Conservation (phyloP, 2,888 invertebrate species). For the Calliopum simillimum region DNA sequence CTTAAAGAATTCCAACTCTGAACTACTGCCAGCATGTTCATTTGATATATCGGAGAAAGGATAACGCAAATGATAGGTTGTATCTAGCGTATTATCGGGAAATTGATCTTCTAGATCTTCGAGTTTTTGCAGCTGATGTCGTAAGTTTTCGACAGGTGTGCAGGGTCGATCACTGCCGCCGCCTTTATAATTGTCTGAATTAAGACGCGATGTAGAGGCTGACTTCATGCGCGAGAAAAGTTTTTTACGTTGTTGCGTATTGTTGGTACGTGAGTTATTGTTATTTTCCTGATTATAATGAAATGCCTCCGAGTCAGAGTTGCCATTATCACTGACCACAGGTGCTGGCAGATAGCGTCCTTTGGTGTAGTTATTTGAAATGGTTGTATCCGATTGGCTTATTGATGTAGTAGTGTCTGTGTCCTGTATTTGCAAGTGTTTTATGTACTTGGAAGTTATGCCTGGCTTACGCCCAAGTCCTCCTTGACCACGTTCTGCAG, state of each 20-base stretch:
- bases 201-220: conserved; percentile 77
- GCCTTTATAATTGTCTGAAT: conserved; percentile 66
- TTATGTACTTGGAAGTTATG: conserved; percentile 64
- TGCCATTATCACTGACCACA: conserved; percentile 64
- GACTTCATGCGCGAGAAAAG: conserved; percentile 79
- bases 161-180: conserved; percentile 70
- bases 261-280: conserved; percentile 56
- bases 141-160: conserved; percentile 82
- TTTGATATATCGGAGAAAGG: conserved; percentile 79
- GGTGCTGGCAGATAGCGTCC: conserved; percentile 59
- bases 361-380: conserved; percentile 65
- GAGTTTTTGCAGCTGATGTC: conserved; percentile 82
- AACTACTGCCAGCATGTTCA: conserved; percentile 67
- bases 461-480: conserved; percentile 53
- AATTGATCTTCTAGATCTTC: conserved; percentile 87
- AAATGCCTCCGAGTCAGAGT: conserved; percentile 63
- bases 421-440: conserved; percentile 63
- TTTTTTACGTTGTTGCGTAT: conserved; percentile 71
- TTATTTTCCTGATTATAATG: conserved; percentile 69
- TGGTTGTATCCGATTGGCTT: conserved; percentile 66
- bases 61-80: conserved; percentile 82
- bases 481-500: conserved; percentile 38
- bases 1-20: conserved; percentile 85
- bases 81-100: conserved; percentile 77
- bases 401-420: conserved; percentile 62